Conservation (phyloP, 2,888 invertebrate genomes). For the Zeuzera pyrina region DNA sequence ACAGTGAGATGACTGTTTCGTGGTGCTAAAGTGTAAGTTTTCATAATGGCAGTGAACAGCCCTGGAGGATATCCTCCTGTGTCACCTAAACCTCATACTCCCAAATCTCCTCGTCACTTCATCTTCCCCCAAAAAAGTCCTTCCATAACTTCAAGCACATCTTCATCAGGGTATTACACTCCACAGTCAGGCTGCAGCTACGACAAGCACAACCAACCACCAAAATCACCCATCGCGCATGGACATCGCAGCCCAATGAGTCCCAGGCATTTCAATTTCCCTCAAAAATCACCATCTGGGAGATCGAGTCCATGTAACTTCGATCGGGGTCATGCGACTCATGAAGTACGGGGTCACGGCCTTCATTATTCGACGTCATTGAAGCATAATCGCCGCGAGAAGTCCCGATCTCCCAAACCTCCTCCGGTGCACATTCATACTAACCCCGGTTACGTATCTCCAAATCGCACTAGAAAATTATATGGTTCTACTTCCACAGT, state of each 20-base stretch:
- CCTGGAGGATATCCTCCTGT: slow-evolving; percentile 71
- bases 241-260: slow-evolving; percentile 74
- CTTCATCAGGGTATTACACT: slow-evolving; percentile 70
- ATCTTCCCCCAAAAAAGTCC: slow-evolving; percentile 70
- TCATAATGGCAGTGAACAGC: slow-evolving; percentile 71
- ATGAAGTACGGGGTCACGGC: no score
- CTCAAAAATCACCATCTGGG: slow-evolving; percentile 58
- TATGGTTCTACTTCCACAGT: slow-evolving; percentile 63
- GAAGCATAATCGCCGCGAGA: slow-evolving; percentile 54
- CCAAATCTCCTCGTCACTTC: slow-evolving; percentile 72
- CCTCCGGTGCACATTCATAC: slow-evolving; percentile 74
- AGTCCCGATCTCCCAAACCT: slow-evolving; percentile 60
- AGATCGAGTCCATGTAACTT: slow-evolving; percentile 54
- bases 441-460: slow-evolving; percentile 75
- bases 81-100: slow-evolving; percentile 70
- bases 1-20: slow-evolving; percentile 34
- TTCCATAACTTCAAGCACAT: slow-evolving; percentile 65
- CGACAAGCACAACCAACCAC: slow-evolving; percentile 56
- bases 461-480: slow-evolving; percentile 54
- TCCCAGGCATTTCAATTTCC: slow-evolving; percentile 74
- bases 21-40: slow-evolving; percentile 32
- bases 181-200: slow-evolving; percentile 69
- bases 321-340: slow-evolving; percentile 39
- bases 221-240: slow-evolving; percentile 67
- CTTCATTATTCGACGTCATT: slow-evolving; percentile 56